Evolutionary conservation across 2,113 vertebrate species (phyloP).

Genomic region (Cromileptes altivelis): DNA sequence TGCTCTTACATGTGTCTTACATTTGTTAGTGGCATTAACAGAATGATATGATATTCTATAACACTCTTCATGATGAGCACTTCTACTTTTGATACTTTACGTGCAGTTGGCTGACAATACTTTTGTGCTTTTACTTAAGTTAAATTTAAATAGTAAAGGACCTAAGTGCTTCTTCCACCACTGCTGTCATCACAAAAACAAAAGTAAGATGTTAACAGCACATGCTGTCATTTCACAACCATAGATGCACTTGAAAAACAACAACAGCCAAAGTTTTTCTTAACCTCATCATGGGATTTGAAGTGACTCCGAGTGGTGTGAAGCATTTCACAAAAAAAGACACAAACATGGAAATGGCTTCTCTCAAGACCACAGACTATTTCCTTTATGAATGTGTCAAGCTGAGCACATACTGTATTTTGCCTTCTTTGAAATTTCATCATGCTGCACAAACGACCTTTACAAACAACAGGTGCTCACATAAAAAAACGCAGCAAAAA

Average conservation of each 20-base stretch:
- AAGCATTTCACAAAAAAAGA: conserved; percentile 34
- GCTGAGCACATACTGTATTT: conserved; percentile 39
- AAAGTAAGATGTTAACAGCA: background rate
- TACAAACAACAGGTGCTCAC: conserved; percentile 49
- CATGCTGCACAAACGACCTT: conserved; percentile 40
- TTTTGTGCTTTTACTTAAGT: too few species aligned
- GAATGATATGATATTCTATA: too few species aligned
- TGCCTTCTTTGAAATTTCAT: conserved; percentile 48
- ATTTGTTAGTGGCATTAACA: too few species aligned
- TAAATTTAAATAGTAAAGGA: too few species aligned
- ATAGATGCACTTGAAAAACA: conserved; percentile 10
- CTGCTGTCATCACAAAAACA: background rate
- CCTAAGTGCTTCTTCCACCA: too few species aligned
- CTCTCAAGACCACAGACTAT: conserved; percentile 32
- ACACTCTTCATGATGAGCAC: too few species aligned
- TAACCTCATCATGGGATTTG: conserved; percentile 35
- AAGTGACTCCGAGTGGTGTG: conserved; percentile 14
- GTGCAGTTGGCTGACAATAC: too few species aligned
- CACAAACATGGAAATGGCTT: conserved; percentile 37
- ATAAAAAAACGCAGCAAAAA: conserved; percentile 9
- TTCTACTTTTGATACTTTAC: too few species aligned
- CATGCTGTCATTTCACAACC: background rate
- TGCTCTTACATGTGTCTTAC: too few species aligned
- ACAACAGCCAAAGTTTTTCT: background rate
- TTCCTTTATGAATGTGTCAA: conserved; percentile 51